A percentile compares a stretch with the other conserved stretches of the same genome.
These are phyloP conservation scores for Gallinago jamesoni DNA, from an alignment of 2,113 vertebrate species.

Conservation along the genomic window DNA sequence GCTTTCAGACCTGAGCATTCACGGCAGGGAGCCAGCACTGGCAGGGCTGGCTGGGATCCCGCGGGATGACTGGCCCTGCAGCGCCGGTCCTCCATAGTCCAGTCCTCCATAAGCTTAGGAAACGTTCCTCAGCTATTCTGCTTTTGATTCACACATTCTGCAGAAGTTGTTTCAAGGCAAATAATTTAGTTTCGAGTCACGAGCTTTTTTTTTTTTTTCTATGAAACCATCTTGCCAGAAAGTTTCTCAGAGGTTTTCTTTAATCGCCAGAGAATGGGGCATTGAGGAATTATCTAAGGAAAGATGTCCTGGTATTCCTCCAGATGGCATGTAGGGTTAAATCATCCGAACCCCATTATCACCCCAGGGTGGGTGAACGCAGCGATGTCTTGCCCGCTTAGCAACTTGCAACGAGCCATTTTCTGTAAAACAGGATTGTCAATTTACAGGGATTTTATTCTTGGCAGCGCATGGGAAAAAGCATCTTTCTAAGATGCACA, in stretches of 20 bases:
- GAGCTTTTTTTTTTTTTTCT: not conserved
- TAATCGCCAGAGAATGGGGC: not conserved
- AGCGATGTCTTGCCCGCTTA: not conserved
- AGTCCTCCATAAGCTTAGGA: not conserved
- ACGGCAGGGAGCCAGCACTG: not conserved
- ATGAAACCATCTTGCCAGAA: not conserved
- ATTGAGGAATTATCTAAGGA: not conserved
- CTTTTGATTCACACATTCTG: not conserved
- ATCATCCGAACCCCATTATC: not conserved
- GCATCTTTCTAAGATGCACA: not conserved
- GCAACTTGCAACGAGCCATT: not conserved
- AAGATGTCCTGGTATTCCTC: not conserved
- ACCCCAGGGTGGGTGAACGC: not conserved
- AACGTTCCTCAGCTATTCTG: not conserved
- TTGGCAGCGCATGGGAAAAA: not conserved
- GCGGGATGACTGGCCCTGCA: not conserved
- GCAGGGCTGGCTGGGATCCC: rapidly evolving
- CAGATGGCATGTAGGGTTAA: not conserved
- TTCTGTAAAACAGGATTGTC: not conserved
- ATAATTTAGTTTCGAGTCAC: not conserved
- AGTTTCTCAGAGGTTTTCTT: not conserved
- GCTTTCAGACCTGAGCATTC: not conserved
- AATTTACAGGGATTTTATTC: not conserved
- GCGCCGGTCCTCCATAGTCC: not conserved
- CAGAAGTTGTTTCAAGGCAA: not conserved